Conservation (phyloP, 2,797 vertebrate genomes). For the Onychomys leucogaster region DNA sequence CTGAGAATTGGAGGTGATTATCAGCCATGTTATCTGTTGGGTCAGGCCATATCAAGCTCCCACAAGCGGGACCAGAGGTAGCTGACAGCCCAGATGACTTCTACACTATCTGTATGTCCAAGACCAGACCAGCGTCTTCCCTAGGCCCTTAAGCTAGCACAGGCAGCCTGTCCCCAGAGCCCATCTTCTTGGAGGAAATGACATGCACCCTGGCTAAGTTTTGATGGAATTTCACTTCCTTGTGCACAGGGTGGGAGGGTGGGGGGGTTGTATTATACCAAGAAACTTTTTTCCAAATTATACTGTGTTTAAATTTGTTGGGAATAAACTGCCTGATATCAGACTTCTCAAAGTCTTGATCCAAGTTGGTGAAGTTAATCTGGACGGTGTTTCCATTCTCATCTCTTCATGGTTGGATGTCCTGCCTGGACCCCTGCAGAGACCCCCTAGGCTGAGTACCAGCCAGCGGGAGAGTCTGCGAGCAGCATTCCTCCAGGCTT, state of each 20-base stretch:
- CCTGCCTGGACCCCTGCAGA: neutral
- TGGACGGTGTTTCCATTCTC: neutral
- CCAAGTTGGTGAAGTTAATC: neutral
- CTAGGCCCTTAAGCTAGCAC: neutral
- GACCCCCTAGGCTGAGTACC: neutral
- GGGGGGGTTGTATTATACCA: neutral
- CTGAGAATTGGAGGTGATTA: neutral
- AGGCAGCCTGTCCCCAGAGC: neutral
- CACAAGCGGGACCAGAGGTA: neutral
- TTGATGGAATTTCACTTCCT: neutral
- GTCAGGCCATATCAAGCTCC: neutral
- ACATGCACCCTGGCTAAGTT: neutral
- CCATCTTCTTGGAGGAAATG: neutral
- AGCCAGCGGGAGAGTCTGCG: neutral
- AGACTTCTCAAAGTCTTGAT: neutral
- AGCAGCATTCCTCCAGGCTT: neutral
- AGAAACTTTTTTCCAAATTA: neutral
- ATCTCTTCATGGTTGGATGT: neutral
- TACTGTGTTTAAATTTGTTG: neutral
- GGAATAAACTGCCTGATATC: neutral
- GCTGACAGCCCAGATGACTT: neutral
- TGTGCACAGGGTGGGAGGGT: neutral
- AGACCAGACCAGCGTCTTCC: neutral
- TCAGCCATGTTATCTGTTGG: neutral
- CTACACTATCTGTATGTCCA: neutral